These are phyloP conservation scores for Columba livia DNA, from an alignment of 2,113 vertebrate species.

Conservation along the genomic window DNA sequence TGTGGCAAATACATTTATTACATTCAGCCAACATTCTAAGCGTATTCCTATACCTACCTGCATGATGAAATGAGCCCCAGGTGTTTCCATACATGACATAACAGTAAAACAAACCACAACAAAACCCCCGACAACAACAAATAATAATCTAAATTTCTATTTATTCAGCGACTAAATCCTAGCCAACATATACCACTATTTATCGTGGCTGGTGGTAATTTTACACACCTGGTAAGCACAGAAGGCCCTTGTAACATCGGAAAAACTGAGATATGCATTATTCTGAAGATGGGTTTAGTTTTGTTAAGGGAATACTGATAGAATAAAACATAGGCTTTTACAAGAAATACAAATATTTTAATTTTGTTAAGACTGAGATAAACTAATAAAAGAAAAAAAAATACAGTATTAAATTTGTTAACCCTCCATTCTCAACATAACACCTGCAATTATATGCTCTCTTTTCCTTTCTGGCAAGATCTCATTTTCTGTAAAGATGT, in stretches of 20 bases:
- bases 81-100: background rate
- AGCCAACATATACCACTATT: background rate
- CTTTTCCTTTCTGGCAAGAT: background rate
- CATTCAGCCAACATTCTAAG: background rate
- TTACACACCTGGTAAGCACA: background rate
- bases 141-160: background rate
- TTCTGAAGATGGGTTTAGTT: background rate
- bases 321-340: fast-evolving
- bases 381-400: background rate
- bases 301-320: fast-evolving
- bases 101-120: background rate
- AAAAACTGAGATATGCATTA: background rate
- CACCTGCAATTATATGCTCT: background rate
- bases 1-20: background rate
- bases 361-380: background rate
- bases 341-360: background rate
- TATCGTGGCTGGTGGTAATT: background rate
- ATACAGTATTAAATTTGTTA: background rate
- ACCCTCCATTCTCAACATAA: background rate
- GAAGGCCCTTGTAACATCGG: background rate
- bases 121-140: too few relatives aligned
- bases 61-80: background rate
- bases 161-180: background rate
- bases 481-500: background rate
- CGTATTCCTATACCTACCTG: background rate